Percentiles rank a stretch among this genome's conserved stretches.
phyloP scores from a whole-genome alignment of 2,888 invertebrate genomes.

The Allolobophora icterica region DNA sequence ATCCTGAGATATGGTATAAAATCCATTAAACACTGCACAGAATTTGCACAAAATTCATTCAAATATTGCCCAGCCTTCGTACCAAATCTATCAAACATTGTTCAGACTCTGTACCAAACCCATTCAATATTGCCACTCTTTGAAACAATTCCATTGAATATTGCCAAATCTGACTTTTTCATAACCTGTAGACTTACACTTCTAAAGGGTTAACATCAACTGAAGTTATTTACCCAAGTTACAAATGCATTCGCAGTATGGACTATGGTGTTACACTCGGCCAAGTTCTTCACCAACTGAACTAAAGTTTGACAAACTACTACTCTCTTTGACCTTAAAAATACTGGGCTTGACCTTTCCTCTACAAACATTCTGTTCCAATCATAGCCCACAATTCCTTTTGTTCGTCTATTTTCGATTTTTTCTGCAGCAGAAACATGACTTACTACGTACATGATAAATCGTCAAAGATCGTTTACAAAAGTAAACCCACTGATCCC shows the following conservation, averaged over 20 bases:
- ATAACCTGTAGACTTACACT: background rate
- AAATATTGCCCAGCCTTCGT: no score
- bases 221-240: background rate
- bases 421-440: background rate
- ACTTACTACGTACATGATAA: background rate
- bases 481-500: background rate
- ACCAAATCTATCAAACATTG: background rate
- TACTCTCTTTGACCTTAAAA: background rate
- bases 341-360: background rate
- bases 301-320: background rate
- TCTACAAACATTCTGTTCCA: background rate
- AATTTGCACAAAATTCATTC: no score
- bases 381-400: background rate
- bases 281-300: background rate
- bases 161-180: background rate
- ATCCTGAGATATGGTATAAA: no score
- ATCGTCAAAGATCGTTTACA: constrained; percentile 1
- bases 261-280: no score
- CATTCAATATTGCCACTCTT: background rate
- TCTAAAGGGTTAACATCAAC: background rate
- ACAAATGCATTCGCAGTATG: background rate
- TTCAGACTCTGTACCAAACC: background rate
- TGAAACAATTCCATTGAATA: no score
- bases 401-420: background rate
- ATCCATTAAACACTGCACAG: background rate